phyloP scores from a whole-genome alignment of 2,113 vertebrate species.

The Alethe diademata region DNA sequence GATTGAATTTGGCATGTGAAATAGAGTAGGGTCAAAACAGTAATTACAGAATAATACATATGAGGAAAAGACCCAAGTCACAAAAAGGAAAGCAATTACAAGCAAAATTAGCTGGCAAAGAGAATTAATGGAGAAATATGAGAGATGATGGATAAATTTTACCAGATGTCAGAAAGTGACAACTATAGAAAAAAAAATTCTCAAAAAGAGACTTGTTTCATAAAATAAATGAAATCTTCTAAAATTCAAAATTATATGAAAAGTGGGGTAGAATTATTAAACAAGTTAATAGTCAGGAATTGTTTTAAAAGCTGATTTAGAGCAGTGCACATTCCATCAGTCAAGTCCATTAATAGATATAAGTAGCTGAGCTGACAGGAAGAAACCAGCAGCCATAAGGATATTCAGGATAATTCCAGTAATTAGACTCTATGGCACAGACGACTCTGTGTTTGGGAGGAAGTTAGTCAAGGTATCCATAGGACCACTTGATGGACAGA shows the following conservation, averaged over 20 bases:
- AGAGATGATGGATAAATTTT: slow-evolving; percentile 29
- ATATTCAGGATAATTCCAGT: background rate
- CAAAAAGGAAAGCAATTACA: slow-evolving; percentile 20
- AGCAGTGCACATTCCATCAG: background rate
- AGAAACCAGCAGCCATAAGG: background rate
- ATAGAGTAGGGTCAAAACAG: slow-evolving; percentile 39
- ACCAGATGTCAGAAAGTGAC: slow-evolving; percentile 8
- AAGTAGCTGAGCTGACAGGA: background rate
- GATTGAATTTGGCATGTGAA: slow-evolving; percentile 49
- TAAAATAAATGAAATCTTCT: background rate
- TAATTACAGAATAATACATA: slow-evolving; percentile 49
- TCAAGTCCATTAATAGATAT: background rate
- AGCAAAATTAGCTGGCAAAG: slow-evolving; percentile 9
- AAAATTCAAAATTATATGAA: background rate
- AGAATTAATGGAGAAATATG: slow-evolving; percentile 42
- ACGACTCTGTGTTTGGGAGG: background rate
- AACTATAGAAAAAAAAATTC: background rate
- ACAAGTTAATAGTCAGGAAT: background rate
- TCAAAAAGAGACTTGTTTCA: background rate
- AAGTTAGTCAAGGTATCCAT: background rate
- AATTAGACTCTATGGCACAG: background rate
- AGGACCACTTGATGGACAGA: background rate
- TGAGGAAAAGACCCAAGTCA: background rate
- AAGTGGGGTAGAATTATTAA: background rate
- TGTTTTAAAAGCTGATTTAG: background rate